A percentile compares a stretch with the other conserved stretches of the same genome.
Evolutionary conservation across 2,797 vertebrate genomes (phyloP).

Genomic region (Poeciliopsis infans): DNA sequence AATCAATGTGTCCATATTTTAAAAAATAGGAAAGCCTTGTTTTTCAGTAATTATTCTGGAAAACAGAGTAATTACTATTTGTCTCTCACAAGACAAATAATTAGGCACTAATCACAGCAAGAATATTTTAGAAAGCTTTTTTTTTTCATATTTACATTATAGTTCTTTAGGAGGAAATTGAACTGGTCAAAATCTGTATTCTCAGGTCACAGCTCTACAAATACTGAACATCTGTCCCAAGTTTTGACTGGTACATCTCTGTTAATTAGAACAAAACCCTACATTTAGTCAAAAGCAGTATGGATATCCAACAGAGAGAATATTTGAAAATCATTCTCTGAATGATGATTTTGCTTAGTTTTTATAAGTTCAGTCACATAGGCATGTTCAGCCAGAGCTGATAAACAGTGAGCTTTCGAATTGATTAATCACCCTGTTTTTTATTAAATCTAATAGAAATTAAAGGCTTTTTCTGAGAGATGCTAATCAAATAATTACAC

Average conservation of each 20-base stretch:
- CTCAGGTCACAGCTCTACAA: neutral
- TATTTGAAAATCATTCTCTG: neutral
- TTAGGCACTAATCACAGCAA: neutral
- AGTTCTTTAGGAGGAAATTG: neutral
- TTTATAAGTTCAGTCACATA: conserved; percentile 14
- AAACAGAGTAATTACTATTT: too few species aligned
- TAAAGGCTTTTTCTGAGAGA: conserved; percentile 26
- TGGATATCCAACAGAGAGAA: neutral
- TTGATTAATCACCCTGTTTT: conserved; percentile 29
- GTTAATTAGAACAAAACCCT: neutral
- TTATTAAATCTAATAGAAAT: conserved; percentile 39
- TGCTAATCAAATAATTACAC: conserved; percentile 52
- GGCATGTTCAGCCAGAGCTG: conserved; percentile 11
- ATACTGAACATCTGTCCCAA: neutral
- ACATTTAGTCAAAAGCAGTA: neutral
- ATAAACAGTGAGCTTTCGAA: conserved; percentile 32
- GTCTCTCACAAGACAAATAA: neutral
- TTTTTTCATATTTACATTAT: neutral
- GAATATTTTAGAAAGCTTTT: neutral
- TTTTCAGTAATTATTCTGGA: neutral
- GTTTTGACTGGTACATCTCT: neutral
- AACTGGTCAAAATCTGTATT: neutral
- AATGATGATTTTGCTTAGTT: neutral
- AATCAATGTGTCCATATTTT: neutral
- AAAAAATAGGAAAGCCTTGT: neutral